phyloP scores from a whole-genome alignment of 1,140 invertebrate species.

The Mactra quadrangularis region DNA sequence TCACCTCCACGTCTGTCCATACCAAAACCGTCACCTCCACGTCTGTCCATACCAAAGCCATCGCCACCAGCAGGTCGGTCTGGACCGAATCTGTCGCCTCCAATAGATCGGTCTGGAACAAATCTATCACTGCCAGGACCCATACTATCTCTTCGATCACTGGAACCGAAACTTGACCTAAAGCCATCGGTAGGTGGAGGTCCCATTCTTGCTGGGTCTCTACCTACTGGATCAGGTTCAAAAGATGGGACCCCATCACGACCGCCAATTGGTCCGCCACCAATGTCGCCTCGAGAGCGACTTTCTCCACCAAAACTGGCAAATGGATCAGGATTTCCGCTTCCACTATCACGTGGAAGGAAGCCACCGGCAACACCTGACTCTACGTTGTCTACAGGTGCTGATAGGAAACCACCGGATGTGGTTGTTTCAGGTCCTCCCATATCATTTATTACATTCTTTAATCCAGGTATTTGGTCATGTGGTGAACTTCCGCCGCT shows the following conservation, averaged over 20 bases:
- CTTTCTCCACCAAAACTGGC: not conserved
- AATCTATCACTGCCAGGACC: not conserved
- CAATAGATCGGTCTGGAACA: too few species aligned
- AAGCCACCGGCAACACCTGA: not conserved
- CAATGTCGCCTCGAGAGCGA: not conserved
- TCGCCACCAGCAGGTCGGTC: not conserved
- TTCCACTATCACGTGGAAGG: not conserved
- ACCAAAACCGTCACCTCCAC: not conserved
- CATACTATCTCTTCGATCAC: too few species aligned
- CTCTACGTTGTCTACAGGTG: not conserved
- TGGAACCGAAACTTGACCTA: too few species aligned
- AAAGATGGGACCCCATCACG: too few species aligned
- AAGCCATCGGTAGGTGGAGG: too few species aligned
- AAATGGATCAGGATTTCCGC: not conserved
- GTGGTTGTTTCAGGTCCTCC: not conserved
- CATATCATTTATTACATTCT: not conserved
- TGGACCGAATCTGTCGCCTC: not conserved
- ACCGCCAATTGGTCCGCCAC: not conserved
- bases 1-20: too few species aligned
- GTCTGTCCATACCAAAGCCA: too few species aligned
- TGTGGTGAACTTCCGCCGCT: not conserved
- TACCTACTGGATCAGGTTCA: not conserved
- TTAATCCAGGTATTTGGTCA: conserved; percentile 1
- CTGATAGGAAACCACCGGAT: not conserved
- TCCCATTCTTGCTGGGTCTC: conserved; percentile 10